Percentiles rank a stretch among this genome's conserved stretches.
These are phyloP conservation scores for Tapirus indicus DNA, from an alignment of 2,797 vertebrate genomes.

Conservation along the genomic window DNA sequence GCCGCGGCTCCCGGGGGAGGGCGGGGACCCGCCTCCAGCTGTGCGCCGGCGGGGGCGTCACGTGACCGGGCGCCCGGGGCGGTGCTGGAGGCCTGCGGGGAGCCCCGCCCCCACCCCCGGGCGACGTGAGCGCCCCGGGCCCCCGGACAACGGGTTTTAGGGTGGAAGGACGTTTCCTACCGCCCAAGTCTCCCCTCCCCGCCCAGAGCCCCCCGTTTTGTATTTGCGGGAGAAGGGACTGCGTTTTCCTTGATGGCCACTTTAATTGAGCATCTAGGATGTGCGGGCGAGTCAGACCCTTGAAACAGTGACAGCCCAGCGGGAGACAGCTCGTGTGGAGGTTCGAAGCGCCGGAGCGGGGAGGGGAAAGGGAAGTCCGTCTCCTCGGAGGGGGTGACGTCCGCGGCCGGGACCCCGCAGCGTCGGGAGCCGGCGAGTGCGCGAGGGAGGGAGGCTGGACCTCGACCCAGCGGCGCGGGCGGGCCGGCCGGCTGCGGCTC, in stretches of 20 bases:
- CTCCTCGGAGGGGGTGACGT: background rate
- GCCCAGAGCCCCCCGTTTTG: background rate
- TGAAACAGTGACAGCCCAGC: background rate
- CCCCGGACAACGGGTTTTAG: accelerated
- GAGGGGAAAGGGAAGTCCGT: background rate
- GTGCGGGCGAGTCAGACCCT: background rate
- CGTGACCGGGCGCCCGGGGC: background rate
- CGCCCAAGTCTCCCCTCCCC: accelerated
- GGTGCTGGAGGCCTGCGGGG: background rate
- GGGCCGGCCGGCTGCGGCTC: background rate
- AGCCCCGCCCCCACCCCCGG: background rate
- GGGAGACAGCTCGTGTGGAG: background rate
- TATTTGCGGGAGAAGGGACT: background rate
- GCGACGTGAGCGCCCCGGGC: background rate
- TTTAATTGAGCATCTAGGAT: background rate
- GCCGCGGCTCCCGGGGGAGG: constrained; percentile 29
- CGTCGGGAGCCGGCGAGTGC: background rate
- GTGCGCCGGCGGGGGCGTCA: constrained; percentile 49
- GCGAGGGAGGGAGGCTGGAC: background rate
- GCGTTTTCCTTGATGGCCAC: background rate
- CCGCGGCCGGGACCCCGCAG: background rate
- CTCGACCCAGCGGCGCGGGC: too few relatives aligned
- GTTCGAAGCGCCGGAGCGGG: background rate
- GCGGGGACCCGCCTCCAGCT: constrained; percentile 68
- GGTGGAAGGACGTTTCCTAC: background rate